Evolutionary conservation across 92 coral and sea anemone genomes (phyloP).

Genomic region (Phymanthus crucifer): DNA sequence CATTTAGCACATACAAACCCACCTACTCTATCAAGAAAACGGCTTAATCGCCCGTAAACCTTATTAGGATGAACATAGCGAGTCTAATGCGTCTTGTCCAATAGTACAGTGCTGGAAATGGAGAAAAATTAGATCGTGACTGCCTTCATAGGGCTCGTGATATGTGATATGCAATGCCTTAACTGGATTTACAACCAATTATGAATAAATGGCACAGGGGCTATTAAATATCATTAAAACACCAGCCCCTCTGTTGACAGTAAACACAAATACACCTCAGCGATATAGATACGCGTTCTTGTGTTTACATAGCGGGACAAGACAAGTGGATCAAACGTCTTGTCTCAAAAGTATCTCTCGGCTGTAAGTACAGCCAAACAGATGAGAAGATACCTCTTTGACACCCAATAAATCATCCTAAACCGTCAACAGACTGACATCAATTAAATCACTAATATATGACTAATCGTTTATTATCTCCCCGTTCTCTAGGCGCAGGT

Average conservation of each 20-base stretch:
- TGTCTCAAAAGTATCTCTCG: background rate
- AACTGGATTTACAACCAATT: background rate
- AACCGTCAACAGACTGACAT: conserved; percentile 41
- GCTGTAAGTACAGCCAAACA: background rate
- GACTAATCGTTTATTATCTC: conserved; percentile 72
- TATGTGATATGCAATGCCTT: conserved; percentile 16
- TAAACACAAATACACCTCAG: conserved; percentile 3
- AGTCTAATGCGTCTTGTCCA: background rate
- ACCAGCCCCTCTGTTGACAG: conserved; percentile 15
- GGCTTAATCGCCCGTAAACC: conserved; percentile 1
- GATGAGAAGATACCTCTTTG: conserved; percentile 25
- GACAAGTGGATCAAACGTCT: conserved; percentile 2
- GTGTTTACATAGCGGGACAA: conserved; percentile 12
- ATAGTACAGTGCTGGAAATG: background rate
- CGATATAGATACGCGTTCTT: background rate
- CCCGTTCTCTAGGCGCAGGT: conserved; percentile 52
- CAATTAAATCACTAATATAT: conserved; percentile 67
- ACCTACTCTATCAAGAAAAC: background rate
- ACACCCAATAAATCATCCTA: conserved; percentile 51
- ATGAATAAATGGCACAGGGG: conserved; percentile 11
- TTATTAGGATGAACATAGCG: background rate
- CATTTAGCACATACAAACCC: background rate
- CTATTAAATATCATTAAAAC: conserved; percentile 5
- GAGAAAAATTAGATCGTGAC: conserved; percentile 11
- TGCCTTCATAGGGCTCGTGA: background rate